Evolutionary conservation across 2,113 vertebrate species (phyloP).

Genomic region (Phrynosoma platyrhinos): DNA sequence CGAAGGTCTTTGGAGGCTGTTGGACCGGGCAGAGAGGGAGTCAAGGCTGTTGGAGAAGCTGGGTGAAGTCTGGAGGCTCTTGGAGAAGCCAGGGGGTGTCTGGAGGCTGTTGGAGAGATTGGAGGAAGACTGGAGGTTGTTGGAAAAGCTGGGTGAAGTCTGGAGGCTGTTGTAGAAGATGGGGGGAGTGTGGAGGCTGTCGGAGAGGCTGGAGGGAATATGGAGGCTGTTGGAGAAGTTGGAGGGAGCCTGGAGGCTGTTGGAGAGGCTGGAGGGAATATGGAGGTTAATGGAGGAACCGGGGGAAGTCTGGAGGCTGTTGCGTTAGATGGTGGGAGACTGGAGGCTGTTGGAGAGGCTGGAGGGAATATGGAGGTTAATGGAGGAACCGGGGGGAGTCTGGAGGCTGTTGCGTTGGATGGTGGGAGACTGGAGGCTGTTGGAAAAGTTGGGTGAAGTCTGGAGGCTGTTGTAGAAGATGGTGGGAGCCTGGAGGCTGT

Average conservation of each 20-base stretch:
- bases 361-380: too few species aligned
- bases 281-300: slow-evolving; percentile 56
- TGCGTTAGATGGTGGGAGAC: not conserved
- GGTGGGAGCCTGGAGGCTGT: slow-evolving; percentile 48
- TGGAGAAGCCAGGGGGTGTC: not conserved
- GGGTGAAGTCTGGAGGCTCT: slow-evolving; percentile 19
- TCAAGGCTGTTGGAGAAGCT: slow-evolving; percentile 56
- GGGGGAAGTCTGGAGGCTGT: slow-evolving; percentile 24
- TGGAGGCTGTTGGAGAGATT: not conserved
- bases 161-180: not conserved
- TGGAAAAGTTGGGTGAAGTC: slow-evolving; percentile 44
- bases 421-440: not conserved
- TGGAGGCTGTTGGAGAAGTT: not conserved
- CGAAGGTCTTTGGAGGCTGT: slow-evolving; percentile 48
- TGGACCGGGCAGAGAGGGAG: slow-evolving; percentile 33
- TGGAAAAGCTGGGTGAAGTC: slow-evolving; percentile 47
- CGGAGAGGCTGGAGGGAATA: slow-evolving; percentile 50
- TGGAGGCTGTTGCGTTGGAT: slow-evolving; percentile 20
- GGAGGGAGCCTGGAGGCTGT: not conserved
- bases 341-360: too few species aligned
- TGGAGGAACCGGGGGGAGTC: not conserved
- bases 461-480: not conserved
- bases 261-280: slow-evolving; percentile 27
- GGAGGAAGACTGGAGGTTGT: not conserved
- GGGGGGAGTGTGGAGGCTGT: slow-evolving; percentile 48